Base-by-base conservation (phyloP, 37 sponge, comb jelly and placozoan species). In the Theonella swinhoei region DNA sequence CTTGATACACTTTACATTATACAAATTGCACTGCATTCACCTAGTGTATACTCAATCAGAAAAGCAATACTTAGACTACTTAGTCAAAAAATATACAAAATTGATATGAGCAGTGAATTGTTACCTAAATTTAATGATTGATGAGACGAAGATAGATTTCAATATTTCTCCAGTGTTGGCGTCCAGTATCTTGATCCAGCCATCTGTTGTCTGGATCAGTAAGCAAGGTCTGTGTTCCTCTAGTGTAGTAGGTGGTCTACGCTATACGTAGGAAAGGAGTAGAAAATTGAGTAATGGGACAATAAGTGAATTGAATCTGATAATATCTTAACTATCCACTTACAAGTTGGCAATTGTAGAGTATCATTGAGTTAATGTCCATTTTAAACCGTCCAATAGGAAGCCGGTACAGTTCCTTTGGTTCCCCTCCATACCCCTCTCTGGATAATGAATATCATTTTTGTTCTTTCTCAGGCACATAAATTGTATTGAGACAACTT, bases 121-220 rank as follows among this genome's bases (percentile, higher is more conserved):
- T 4, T 63, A 87, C 92, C 85, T 72, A 36, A 64, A 87, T 33
- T 79, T 78, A 40, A 80, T 75, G 17, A 17, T 42, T 3, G 84
- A 38, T 25, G 92, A 87, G 42, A 88, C 76, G 39, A 76, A 93
- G 24, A 88, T 42, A 29, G 85, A 80, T 7, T 79, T 70, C 20
- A 93, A 68, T 8, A 85, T 42, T 9, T 30, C 69, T 24, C 88
- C 88, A 3, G 89, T 77, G 86, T 85, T 75, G 33, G 93, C 89
- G 42, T 81, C 31, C n/a, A 93, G 60, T 3, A 88, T 72, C 28
- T 85, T 85, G n/a, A 93, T 67, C 65, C 71, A 88, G 58, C 93
- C 93, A 58, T 93, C 93, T 1, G 77, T 76, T 36, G 89, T 88
- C 37, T 88, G 70, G 4, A 82, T 69, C 32, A 93, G 41, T 1